Evolutionary conservation across 1,140 invertebrate species (phyloP), one percentile per base, ranked within the genome.

Genomic region (Steinernema khuongi): DNA sequence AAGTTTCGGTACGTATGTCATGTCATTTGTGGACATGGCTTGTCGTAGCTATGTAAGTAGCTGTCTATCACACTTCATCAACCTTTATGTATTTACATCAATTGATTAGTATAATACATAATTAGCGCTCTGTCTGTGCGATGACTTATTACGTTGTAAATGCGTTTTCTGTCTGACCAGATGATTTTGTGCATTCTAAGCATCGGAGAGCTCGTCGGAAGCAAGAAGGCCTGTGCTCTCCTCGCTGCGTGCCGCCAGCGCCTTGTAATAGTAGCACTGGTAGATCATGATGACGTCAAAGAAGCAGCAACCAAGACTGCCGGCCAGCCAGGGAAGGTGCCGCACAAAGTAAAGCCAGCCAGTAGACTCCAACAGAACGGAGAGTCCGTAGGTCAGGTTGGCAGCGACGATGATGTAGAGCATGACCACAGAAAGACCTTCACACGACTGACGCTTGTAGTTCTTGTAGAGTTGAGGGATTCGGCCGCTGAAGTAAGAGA

Each of bases 391-490:
- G 4, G 84, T 85, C n/a, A 85, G 70, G 68, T 84, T 84, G 1
- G 83, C 83, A 2, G 79, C 69, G n/a, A 84, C 78, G 67, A 84
- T 84, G 33, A 84, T 84, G 76, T 84, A 85, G 70, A 84, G 85
- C 83, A 85, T 84, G 17, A 77, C 68, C 29, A 84, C 30, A 2
- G 84, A 85, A 29, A 84, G 77, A 1, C 81, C 82, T 26, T 82
- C 82, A 43, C 80, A 80, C 2, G 81, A 84, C 32, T 83, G 79
- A 30, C 81, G 80, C 36, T 83, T 80, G 66, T 85, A 85, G 68
- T 84, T 84, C 31, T 85, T 83, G 22, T 80, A 71, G 32, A 84
- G 73, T 68, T 84, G 83, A 0, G 83, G 83, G 31, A 84, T 81
- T 31, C 83, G 75, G n/a, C 83, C 83, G 69, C 79, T 76, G 44